These are phyloP conservation scores for Drosophila ananassae DNA, from an alignment of 1,140 invertebrate genomes.

Conservation along the genomic window DNA sequence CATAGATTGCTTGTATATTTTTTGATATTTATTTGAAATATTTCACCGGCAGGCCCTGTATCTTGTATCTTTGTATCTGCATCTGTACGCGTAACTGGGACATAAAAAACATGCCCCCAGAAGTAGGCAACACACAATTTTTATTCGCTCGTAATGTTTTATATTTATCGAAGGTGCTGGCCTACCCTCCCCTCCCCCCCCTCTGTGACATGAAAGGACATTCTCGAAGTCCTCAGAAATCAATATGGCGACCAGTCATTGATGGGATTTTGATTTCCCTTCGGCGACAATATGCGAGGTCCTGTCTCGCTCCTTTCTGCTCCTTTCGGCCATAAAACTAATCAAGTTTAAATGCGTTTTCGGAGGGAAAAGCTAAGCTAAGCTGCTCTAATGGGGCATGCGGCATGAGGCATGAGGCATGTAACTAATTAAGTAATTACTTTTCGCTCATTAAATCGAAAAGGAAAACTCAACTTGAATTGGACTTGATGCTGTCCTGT, in stretches of 20 bases:
- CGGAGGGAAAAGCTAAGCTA: constrained; percentile 33
- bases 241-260: constrained; percentile 71
- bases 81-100: neutral
- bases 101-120: constrained; percentile 59
- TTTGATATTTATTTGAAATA: constrained; percentile 4
- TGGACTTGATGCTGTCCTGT: constrained; percentile 66
- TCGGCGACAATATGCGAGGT: constrained; percentile 18
- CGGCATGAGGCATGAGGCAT: constrained; percentile 18
- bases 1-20: neutral
- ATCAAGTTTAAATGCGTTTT: constrained; percentile 79
- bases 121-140: constrained; percentile 67
- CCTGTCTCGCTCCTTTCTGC: neutral
- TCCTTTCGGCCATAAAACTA: constrained; percentile 66
- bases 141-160: constrained; percentile 47
- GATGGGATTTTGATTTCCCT: constrained; percentile 75
- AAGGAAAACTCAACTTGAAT: constrained; percentile 74
- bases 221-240: constrained; percentile 39
- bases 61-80: constrained; percentile 13
- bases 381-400: constrained; percentile 65
- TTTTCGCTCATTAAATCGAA: constrained; percentile 75
- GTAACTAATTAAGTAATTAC: constrained; percentile 80
- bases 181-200: too few relatives aligned
- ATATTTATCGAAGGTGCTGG: neutral
- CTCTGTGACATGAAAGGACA: too few relatives aligned
- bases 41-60: constrained; percentile 16